Evolutionary conservation across 1,140 invertebrate genomes (phyloP).

Genomic region (Pentalonia nigronervosa): DNA sequence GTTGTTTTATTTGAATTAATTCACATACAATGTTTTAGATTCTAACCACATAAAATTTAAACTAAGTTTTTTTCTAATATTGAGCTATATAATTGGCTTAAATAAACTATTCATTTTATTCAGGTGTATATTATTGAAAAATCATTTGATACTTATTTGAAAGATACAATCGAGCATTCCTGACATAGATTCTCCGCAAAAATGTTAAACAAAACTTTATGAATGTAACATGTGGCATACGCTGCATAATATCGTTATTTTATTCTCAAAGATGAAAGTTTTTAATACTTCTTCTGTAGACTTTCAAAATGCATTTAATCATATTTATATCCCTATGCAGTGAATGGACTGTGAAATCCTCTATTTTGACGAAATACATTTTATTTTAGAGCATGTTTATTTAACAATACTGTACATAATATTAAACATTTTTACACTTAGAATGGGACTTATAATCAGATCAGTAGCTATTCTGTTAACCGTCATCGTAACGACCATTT

Average conservation of each 20-base stretch:
- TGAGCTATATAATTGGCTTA: not conserved
- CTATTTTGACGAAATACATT: not conserved
- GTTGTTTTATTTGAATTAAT: not conserved
- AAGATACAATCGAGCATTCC: not conserved
- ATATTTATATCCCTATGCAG: not conserved
- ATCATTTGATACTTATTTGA: not conserved
- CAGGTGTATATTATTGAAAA: not conserved
- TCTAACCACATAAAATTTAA: not conserved
- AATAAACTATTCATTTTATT: not conserved
- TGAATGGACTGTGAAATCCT: not conserved
- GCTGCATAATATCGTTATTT: not conserved
- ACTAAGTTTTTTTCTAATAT: not conserved
- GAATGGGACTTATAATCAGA: slow-evolving; percentile 43
- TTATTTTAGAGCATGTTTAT: not conserved
- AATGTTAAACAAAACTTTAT: slow-evolving; percentile 30
- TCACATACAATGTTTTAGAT: not conserved
- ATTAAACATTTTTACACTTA: slow-evolving; percentile 23
- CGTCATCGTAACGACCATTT: slow-evolving; percentile 8
- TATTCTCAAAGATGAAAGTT: not conserved
- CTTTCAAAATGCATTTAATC: not conserved
- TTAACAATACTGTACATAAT: not conserved
- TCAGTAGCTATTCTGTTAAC: slow-evolving; percentile 18
- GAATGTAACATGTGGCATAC: not conserved
- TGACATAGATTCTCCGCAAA: not conserved
- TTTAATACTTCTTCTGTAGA: not conserved